Conservation (phyloP, 2,888 invertebrate genomes). For the Lithophane ornitopus region DNA sequence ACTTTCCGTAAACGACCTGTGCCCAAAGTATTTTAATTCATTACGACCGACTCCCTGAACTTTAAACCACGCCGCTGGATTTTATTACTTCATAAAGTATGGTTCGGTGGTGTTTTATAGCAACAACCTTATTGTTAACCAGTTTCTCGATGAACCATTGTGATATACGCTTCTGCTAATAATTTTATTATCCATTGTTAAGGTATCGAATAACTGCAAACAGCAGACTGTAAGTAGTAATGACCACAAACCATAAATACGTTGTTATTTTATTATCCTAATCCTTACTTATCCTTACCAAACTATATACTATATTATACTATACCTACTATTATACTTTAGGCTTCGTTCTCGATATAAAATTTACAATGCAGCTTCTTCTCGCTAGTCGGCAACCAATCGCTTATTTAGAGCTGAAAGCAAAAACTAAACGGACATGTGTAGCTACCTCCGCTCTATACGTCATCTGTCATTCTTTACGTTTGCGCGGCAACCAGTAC, state of each 20-base stretch:
- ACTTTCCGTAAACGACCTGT: constrained; percentile 86
- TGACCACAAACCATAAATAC: background rate
- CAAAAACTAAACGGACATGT: no score
- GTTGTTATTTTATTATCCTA: no score
- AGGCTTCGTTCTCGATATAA: no score
- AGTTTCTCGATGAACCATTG: constrained; percentile 61
- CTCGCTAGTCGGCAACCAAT: no score
- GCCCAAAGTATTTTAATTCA: constrained; percentile 83
- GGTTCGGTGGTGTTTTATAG: constrained; percentile 74
- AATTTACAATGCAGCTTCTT: no score
- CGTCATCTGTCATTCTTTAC: no score
- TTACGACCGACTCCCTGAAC: constrained; percentile 76
- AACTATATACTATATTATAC: no score
- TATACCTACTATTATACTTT: no score
- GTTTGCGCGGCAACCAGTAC: no score
- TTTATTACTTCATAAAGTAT: constrained; percentile 83
- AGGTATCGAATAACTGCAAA: background rate
- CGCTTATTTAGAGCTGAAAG: no score
- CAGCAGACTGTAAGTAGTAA: background rate
- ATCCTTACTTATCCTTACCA: no score
- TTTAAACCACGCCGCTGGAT: constrained; percentile 79
- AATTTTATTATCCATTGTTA: background rate
- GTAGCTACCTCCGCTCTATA: no score
- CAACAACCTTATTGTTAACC: constrained; percentile 71
- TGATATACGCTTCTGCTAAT: constrained; percentile 12